Conservation (phyloP, 2,113 vertebrate genomes). For the Microtus richardsoni region DNA sequence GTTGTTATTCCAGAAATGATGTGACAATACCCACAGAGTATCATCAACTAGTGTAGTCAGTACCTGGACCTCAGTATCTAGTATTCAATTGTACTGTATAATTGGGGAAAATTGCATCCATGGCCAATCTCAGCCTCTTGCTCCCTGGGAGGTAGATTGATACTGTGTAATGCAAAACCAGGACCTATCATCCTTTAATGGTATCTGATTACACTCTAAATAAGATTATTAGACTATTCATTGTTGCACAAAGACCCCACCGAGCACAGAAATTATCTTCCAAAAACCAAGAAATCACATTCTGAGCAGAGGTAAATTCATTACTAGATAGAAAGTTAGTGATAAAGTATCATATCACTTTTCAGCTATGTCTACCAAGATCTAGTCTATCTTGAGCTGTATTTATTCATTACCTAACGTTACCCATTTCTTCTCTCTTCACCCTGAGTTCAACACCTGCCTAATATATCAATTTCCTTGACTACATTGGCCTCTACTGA, state of each 20-base stretch:
- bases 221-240: background rate
- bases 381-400: background rate
- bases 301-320: slow-evolving; percentile 8
- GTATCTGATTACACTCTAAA: background rate
- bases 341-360: background rate
- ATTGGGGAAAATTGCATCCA: background rate
- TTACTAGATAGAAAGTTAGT: background rate
- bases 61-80: background rate
- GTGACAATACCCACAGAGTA: background rate
- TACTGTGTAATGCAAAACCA: background rate
- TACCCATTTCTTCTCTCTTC: background rate
- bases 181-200: background rate
- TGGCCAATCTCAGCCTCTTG: background rate
- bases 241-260: background rate
- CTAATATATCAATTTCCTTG: background rate
- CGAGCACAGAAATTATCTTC: background rate
- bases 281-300: background rate
- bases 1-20: background rate
- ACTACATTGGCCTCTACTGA: background rate
- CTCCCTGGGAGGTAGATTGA: background rate
- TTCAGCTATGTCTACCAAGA: background rate
- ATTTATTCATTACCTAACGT: background rate
- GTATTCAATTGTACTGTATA: background rate
- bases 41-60: background rate
- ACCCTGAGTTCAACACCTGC: background rate